Percentiles rank a stretch among this genome's conserved stretches.
Evolutionary conservation across 2,888 invertebrate species (phyloP).

Genomic region (Slavum lentiscoides): DNA sequence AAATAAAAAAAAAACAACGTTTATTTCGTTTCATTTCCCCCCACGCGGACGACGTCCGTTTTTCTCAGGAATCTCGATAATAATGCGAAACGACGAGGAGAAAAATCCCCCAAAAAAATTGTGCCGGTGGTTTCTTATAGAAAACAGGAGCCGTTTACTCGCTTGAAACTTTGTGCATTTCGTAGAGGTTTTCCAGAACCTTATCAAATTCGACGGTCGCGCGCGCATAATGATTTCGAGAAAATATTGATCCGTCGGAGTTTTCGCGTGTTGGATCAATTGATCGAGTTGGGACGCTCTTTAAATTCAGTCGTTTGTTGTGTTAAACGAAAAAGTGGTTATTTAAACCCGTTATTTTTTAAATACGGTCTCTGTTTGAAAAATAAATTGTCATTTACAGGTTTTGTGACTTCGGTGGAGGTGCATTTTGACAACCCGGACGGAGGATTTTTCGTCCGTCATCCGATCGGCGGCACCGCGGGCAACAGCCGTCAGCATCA

Average conservation of each 20-base stretch:
- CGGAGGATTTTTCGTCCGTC: slow-evolving; percentile 87
- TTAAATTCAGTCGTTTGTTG: background rate
- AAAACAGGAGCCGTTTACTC: background rate
- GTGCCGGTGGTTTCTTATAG: background rate
- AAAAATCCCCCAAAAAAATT: background rate
- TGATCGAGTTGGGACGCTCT: background rate
- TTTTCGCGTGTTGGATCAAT: background rate
- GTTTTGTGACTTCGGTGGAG: slow-evolving; percentile 73
- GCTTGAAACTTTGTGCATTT: background rate
- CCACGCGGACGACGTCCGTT: background rate
- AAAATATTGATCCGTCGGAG: background rate
- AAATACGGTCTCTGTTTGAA: background rate
- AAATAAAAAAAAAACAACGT: background rate
- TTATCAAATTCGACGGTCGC: background rate
- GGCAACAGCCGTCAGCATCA: slow-evolving; percentile 57
- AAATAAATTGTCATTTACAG: slow-evolving; percentile 61
- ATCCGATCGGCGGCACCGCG: slow-evolving; percentile 66
- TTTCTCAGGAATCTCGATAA: background rate
- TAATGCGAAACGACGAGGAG: background rate
- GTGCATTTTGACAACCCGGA: slow-evolving; percentile 91
- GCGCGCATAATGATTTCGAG: background rate
- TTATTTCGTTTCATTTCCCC: background rate
- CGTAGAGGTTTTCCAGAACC: background rate
- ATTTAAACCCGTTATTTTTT: too few relatives aligned
- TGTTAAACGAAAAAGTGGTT: background rate